Evolutionary conservation across 2,797 vertebrate species (phyloP).

Genomic region (Garrulus glandarius): DNA sequence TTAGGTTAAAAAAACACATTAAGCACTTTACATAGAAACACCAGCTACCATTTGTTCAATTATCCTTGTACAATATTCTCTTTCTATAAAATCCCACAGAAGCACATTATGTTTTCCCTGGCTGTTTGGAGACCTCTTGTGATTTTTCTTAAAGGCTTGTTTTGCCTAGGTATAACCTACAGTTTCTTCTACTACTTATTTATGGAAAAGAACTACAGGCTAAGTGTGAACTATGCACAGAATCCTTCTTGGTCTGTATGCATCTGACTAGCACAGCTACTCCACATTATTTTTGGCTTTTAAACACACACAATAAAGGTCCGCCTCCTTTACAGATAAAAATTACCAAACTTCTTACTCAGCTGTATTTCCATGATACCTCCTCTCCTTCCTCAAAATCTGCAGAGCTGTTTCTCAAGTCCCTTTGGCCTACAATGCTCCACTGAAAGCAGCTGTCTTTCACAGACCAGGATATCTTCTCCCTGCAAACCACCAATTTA

Average conservation of each 20-base stretch:
- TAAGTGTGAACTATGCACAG: background rate
- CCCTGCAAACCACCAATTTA: background rate
- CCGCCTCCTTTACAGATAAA: background rate
- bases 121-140: background rate
- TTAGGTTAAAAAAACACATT: background rate
- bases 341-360: background rate
- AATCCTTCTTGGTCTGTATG: background rate
- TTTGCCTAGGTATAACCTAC: background rate
- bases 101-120: background rate
- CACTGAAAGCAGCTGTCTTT: background rate
- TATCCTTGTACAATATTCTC: background rate
- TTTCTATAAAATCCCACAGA: background rate
- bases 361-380: background rate
- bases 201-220: background rate
- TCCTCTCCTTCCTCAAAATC: background rate
- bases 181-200: background rate
- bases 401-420: background rate
- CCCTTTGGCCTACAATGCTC: background rate
- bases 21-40: background rate
- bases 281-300: background rate
- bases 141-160: background rate
- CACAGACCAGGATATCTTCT: background rate
- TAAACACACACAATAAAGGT: background rate
- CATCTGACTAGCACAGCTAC: background rate
- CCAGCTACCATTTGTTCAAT: background rate